Percentiles rank a stretch among this genome's conserved stretches.
Evolutionary conservation across 2,113 vertebrate genomes (phyloP).

Genomic region (Ramphastos sulfuratus): DNA sequence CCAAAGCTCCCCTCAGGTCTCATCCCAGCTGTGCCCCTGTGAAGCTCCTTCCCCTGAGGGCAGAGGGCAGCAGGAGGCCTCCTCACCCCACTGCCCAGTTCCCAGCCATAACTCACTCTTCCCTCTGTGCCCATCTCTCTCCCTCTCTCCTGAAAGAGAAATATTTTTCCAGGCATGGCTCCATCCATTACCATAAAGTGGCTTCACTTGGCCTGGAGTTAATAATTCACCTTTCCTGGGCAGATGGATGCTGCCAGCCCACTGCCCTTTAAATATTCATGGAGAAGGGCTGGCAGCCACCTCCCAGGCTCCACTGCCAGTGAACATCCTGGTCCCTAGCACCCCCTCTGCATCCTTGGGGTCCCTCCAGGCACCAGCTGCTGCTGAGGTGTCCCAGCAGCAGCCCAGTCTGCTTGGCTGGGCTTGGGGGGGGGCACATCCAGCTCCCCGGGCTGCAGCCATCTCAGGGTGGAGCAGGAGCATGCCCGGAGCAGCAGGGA

Average conservation of each 20-base stretch:
- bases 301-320: neutral
- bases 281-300: neutral
- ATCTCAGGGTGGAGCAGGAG: neutral
- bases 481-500: neutral
- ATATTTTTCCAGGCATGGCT: constrained; percentile 25
- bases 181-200: constrained; percentile 53
- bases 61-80: neutral
- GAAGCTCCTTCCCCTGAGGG: neutral
- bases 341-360: rapidly evolving
- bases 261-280: constrained; percentile 58
- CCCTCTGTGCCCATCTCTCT: rapidly evolving
- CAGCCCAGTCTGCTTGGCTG: neutral
- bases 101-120: neutral
- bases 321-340: rapidly evolving
- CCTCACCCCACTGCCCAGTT: rapidly evolving
- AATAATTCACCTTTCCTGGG: constrained; percentile 60
- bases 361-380: rapidly evolving
- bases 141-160: constrained; percentile 7
- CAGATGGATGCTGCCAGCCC: constrained; percentile 48
- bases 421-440: neutral
- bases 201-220: constrained; percentile 42
- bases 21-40: neutral
- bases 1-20: neutral
- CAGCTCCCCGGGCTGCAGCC: neutral
- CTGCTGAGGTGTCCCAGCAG: neutral